Evolutionary conservation across 2,888 invertebrate genomes (phyloP).

Genomic region (Auanema sp.): DNA sequence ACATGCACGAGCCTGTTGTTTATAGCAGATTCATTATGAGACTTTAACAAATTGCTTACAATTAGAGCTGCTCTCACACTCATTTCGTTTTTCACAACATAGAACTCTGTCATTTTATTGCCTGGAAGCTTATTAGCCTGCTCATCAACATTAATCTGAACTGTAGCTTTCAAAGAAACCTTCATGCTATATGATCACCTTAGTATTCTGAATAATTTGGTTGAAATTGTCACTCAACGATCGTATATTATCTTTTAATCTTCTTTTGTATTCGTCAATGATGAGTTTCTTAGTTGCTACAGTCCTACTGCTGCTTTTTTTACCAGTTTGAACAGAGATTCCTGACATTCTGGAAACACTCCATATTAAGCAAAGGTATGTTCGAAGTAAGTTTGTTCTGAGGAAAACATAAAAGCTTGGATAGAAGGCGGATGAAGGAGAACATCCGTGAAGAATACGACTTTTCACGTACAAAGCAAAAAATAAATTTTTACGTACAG

Average conservation of each 20-base stretch:
- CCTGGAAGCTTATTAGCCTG: constrained; percentile 39
- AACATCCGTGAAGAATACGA: too few species aligned
- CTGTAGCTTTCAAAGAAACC: constrained; percentile 7
- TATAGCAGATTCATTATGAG: not conserved
- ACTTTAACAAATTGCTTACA: constrained; percentile 23
- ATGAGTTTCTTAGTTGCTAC: constrained; percentile 81
- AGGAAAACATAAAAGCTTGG: too few species aligned
- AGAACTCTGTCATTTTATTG: constrained; percentile 54
- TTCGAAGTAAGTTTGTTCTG: too few species aligned
- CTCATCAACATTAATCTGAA: constrained; percentile 47
- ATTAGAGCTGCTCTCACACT: constrained; percentile 54
- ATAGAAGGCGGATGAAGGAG: too few species aligned
- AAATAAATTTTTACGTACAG: too few species aligned
- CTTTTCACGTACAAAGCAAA: too few species aligned
- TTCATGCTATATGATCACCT: constrained; percentile 30
- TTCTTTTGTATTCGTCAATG: constrained; percentile 88
- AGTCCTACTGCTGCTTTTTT: constrained; percentile 29
- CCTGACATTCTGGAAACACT: constrained; percentile 21
- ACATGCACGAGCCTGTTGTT: constrained; percentile 79
- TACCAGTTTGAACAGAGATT: constrained; percentile 15
- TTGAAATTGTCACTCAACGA: constrained; percentile 96
- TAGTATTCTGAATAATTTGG: constrained; percentile 71
- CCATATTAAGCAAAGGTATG: too few species aligned
- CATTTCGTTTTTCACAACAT: constrained; percentile 50
- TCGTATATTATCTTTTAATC: constrained; percentile 92